These are phyloP conservation scores for Limnodromus scolopaceus DNA, from an alignment of 2,797 vertebrate species.

Conservation along the genomic window DNA sequence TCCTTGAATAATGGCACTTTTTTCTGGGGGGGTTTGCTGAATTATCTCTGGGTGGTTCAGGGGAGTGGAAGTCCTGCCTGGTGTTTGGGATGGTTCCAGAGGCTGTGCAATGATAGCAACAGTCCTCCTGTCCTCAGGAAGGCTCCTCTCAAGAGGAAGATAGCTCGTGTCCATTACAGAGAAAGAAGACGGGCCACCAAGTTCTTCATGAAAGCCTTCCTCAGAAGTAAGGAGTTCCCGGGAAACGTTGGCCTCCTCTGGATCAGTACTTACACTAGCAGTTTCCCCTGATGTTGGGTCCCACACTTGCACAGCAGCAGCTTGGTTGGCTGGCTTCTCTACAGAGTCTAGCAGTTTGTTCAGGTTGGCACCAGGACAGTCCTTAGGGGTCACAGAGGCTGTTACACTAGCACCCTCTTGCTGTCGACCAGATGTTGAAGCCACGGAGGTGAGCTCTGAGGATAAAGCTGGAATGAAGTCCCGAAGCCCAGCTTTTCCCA, in stretches of 20 bases:
- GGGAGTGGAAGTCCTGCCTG: slow-evolving; percentile 31
- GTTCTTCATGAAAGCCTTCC: background rate
- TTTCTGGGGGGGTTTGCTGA: background rate
- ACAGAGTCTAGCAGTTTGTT: background rate
- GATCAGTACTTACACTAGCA: background rate
- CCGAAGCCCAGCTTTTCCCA: background rate
- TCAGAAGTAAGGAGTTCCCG: background rate
- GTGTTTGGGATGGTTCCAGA: background rate
- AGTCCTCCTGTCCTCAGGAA: background rate
- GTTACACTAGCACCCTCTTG: background rate
- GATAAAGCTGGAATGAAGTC: background rate
- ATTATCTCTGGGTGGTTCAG: slow-evolving; percentile 33
- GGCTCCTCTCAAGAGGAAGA: background rate
- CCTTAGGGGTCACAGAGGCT: background rate
- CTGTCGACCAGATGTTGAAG: background rate
- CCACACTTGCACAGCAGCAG: background rate
- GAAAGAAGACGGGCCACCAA: background rate
- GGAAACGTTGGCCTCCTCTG: background rate
- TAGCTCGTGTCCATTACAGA: background rate
- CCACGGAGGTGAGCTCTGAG: background rate
- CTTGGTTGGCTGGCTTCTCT: background rate
- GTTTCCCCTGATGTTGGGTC: background rate
- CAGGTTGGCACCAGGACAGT: background rate
- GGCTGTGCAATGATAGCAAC: background rate
- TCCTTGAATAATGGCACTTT: slow-evolving; percentile 2